phyloP scores from a whole-genome alignment of 2,888 invertebrate genomes.

The Himalopsyche tibetana region DNA sequence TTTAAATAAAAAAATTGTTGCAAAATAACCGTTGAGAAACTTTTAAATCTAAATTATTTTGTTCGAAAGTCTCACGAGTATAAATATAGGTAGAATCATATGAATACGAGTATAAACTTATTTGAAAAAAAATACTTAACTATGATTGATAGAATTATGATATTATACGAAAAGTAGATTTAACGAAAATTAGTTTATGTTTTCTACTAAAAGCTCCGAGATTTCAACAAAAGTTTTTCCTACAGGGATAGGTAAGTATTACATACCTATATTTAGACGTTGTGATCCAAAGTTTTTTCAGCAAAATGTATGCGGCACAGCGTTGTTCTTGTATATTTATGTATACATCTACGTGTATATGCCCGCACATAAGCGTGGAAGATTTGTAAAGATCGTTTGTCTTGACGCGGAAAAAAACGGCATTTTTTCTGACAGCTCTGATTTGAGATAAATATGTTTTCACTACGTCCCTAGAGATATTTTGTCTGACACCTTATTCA shows the following conservation, averaged over 20 bases:
- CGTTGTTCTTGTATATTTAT: background rate
- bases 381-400: conserved; percentile 44
- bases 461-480: conserved; percentile 40
- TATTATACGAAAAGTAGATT: conserved; percentile 22
- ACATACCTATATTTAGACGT: background rate
- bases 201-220: background rate
- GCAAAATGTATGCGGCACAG: background rate
- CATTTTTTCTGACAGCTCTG: conserved; percentile 38
- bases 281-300: background rate
- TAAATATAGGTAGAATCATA: too few species aligned
- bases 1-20: too few species aligned
- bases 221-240: background rate
- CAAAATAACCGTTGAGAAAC: too few species aligned
- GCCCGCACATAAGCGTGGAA: background rate
- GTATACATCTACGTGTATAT: too few species aligned
- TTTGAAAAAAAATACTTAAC: too few species aligned
- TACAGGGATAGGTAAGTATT: background rate
- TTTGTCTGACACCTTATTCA: conserved; percentile 38
- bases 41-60: too few species aligned
- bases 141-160: background rate
- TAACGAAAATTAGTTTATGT: conserved; percentile 15
- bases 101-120: too few species aligned
- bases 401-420: conserved; percentile 31
- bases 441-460: conserved; percentile 45
- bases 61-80: too few species aligned